Conservation (phyloP, 2,797 vertebrate species). For the Chanos chanos region DNA sequence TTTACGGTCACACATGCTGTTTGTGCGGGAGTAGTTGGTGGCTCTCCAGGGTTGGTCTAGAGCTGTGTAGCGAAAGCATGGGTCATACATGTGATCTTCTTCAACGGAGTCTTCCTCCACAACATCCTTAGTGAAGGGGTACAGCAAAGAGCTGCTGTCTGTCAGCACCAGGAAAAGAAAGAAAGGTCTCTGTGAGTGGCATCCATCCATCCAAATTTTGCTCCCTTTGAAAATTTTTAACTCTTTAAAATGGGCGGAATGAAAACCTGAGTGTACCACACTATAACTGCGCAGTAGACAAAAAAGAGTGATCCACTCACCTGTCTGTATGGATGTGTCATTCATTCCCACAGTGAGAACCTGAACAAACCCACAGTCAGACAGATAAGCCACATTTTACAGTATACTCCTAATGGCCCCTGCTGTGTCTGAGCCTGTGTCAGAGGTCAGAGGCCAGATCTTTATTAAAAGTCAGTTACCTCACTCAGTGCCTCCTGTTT, state of each 20-base stretch:
- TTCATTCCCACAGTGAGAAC: too few relatives aligned
- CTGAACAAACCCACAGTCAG: too few relatives aligned
- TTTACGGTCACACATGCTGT: slow-evolving; percentile 42
- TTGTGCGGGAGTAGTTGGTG: slow-evolving; percentile 48
- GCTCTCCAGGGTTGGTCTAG: slow-evolving; percentile 54
- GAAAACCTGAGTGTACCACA: too few relatives aligned
- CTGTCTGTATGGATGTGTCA: too few relatives aligned
- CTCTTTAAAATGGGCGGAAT: too few relatives aligned
- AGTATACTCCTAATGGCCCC: too few relatives aligned
- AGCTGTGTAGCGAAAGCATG: slow-evolving; percentile 41
- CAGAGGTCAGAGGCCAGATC: too few relatives aligned
- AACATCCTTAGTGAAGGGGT: slow-evolving; percentile 5
- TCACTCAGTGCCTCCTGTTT: slow-evolving; percentile 51
- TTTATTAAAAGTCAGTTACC: slow-evolving; percentile 21
- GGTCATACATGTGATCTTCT: slow-evolving; percentile 22
- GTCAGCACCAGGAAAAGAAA: background rate
- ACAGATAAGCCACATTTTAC: too few relatives aligned
- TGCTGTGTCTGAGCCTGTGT: too few relatives aligned
- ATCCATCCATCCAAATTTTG: too few relatives aligned
- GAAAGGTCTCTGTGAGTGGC: background rate
- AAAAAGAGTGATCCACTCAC: too few relatives aligned
- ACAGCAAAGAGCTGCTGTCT: slow-evolving; percentile 13
- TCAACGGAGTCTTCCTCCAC: slow-evolving; percentile 2
- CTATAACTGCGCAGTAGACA: too few relatives aligned
- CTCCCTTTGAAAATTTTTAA: background rate